Percentiles rank a stretch among this genome's conserved stretches.
These are phyloP conservation scores for Argopecten irradians DNA, from an alignment of 1,140 invertebrate species.

Conservation along the genomic window DNA sequence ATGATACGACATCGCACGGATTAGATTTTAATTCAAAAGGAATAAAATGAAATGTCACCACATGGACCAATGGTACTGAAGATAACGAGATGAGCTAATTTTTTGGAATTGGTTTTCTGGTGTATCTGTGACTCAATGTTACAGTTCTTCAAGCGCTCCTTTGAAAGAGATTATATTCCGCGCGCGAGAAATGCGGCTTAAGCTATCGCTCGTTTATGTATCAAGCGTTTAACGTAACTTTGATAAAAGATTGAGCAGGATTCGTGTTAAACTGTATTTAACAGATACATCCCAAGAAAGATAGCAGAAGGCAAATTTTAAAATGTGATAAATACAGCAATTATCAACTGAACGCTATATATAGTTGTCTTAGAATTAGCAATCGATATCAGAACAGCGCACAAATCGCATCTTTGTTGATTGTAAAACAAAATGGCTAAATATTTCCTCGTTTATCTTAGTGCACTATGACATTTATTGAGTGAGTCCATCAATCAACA, in stretches of 20 bases:
- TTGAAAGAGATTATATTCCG: not conserved
- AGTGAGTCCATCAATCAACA: not conserved
- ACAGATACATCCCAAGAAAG: not conserved
- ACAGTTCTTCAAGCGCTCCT: not conserved
- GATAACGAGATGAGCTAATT: not conserved
- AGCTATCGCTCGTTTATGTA: not conserved
- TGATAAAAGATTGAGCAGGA: not conserved
- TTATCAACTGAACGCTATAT: not conserved
- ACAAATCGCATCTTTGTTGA: not conserved
- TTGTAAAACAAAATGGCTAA: slow-evolving; percentile 2
- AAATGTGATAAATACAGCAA: not conserved
- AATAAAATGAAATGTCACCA: not conserved
- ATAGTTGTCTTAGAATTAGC: not conserved
- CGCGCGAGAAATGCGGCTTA: not conserved
- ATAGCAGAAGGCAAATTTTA: not conserved
- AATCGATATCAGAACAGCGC: not conserved
- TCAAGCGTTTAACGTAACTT: not conserved
- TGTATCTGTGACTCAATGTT: not conserved
- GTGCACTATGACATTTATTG: not conserved
- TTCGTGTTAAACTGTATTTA: not conserved
- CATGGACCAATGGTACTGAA: not conserved
- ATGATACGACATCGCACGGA: not conserved
- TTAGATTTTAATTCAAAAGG: not conserved
- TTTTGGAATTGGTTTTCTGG: not conserved
- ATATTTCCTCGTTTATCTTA: not conserved